Evolutionary conservation across 2,797 vertebrate species (phyloP), one percentile per base, ranked within the genome.

Genomic region (Sphenodon punctatus): DNA sequence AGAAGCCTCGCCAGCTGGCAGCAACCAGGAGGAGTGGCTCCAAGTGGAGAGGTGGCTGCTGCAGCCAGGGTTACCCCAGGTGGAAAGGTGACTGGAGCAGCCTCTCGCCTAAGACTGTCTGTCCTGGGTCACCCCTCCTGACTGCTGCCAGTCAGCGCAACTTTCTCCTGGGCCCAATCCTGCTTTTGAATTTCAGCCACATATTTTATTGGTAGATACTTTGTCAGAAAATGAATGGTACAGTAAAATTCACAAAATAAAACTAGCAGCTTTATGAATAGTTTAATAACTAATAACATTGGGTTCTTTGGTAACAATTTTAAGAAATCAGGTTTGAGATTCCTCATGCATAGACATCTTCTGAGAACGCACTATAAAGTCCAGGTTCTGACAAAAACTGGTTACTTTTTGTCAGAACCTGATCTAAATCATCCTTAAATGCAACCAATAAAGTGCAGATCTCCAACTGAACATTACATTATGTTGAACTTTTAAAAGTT

Each of bases 391-490:
- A n/a, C n/a, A n/a, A n/a, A n/a, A n/a, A n/a, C n/a, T n/a, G 58
- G 68, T 86, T 80, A 45, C 2, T 8, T 49, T 82, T 46, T 46
- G 49, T 63, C 34, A 86, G 84, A 88, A 70, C 3, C 22, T 76
- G 56, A 30, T 69, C 0, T 2, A 13, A 72, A 2, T 63, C 78
- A 66, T 41, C 68, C 27, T 87, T 48, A 58, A 3, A 1, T 23
- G 41, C 56, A 61, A 76, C 25, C 43, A 55, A 2, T 30, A 80
- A 78, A 59, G 46, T 71, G 36, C n/a, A 84, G 66, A 51, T 85
- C 87, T 75, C 20, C 46, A 23, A 79, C 48, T 30, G 64, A 0
- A 66, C 32, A 48, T 32, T 56, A 64, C 10, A 4, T 61, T 65
- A 72, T 36, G 23, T n/a, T 79, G 61, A 55, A 27, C 55, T 82